phyloP scores from a whole-genome alignment of 2,797 vertebrate genomes.

The Pantherophis alleghaniensis region DNA sequence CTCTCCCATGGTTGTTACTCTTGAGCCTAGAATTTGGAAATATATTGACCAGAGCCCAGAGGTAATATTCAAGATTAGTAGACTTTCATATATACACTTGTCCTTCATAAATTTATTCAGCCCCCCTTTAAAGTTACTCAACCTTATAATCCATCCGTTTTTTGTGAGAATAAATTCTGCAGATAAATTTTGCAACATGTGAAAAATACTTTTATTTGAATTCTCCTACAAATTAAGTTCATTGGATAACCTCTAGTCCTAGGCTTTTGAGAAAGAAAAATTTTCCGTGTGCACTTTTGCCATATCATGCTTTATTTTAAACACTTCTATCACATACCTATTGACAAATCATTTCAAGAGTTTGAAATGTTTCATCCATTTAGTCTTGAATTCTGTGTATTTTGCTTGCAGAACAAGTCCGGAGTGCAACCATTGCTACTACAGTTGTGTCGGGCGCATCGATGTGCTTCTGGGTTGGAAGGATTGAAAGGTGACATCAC shows the following conservation, averaged over 20 bases:
- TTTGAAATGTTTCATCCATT: neutral
- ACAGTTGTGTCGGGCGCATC: rapidly evolving
- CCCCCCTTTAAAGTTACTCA: neutral
- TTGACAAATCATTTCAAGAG: neutral
- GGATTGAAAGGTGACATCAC: neutral
- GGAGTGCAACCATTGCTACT: neutral
- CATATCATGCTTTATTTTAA: neutral
- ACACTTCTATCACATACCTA: neutral
- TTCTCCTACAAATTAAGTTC: neutral
- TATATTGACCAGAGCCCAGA: neutral
- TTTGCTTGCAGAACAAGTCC: neutral
- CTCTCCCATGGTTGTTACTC: neutral
- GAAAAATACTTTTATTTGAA: neutral
- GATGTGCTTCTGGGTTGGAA: neutral
- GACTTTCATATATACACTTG: neutral
- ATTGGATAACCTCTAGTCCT: neutral
- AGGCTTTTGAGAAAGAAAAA: neutral
- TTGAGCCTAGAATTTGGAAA: neutral
- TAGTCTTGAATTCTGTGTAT: neutral
- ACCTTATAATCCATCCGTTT: neutral
- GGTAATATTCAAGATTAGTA: neutral
- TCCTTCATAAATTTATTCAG: neutral
- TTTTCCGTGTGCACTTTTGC: neutral
- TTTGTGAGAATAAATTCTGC: neutral
- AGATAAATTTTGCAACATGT: neutral